These are phyloP conservation scores for Archivesica marissinica DNA, from an alignment of 1,140 invertebrate genomes.

Conservation along the genomic window DNA sequence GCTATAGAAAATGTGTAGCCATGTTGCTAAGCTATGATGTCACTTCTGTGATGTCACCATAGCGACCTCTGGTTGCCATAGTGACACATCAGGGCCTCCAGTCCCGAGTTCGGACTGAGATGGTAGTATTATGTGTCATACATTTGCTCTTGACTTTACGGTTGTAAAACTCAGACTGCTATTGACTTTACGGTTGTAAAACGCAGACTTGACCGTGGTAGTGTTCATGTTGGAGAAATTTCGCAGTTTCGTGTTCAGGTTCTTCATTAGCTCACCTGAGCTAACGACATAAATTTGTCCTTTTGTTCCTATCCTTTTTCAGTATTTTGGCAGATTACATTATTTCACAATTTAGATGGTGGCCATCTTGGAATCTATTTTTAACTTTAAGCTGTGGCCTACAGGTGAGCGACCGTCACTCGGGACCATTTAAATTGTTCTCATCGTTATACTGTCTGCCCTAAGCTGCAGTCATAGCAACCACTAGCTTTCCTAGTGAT, in stretches of 20 bases:
- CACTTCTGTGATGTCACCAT: conserved; percentile 24
- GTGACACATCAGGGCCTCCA: conserved; percentile 50
- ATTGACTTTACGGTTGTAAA: too few species aligned
- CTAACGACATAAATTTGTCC: not conserved
- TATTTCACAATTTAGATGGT: too few species aligned
- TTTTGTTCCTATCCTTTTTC: not conserved
- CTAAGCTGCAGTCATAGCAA: not conserved
- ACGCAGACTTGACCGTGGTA: not conserved
- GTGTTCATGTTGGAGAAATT: too few species aligned
- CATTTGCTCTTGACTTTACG: too few species aligned
- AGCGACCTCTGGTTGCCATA: conserved; percentile 34
- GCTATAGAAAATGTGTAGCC: conserved; percentile 8
- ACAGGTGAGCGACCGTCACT: too few species aligned
- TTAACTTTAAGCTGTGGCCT: too few species aligned
- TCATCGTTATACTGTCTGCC: not conserved
- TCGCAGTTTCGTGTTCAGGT: not conserved
- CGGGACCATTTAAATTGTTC: too few species aligned
- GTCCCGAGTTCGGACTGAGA: conserved; percentile 36
- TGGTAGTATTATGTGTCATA: conserved; percentile 52
- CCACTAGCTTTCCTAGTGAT: not conserved
- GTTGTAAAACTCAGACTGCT: too few species aligned
- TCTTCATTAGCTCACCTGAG: too few species aligned
- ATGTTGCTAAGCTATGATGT: not conserved
- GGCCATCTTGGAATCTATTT: too few species aligned
- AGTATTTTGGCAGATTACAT: too few species aligned